Evolutionary conservation across 2,113 vertebrate species (phyloP), one percentile per base, ranked within the genome.

Genomic region (Brachyhypopomus gauderio): DNA sequence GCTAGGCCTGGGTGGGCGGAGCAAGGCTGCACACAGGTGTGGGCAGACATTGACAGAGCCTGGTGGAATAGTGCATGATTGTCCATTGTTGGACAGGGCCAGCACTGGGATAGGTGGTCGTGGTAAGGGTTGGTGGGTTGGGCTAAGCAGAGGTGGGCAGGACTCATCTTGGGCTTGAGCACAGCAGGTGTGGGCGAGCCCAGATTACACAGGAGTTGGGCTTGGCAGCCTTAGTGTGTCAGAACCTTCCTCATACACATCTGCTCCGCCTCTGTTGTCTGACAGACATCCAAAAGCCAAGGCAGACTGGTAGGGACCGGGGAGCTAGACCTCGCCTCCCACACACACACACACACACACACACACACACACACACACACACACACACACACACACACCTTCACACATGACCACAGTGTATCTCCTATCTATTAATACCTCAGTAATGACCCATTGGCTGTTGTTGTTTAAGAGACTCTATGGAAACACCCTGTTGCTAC

Each of bases 201-300:
- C 30, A 3, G 30, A 30, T 30, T 30, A 30, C 30, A 3, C 30
- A 30, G 3, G 30, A 66, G 41, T 55, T 30, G 27, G n/a, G 45
- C 19, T 71, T 2, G 63, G 55, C 27, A 87, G 83, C 89, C 81
- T 70, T 52, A 87, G 85, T 72, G 84, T 89, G 89, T 92, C 89
- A 90, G 89, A 89, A 85, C 84, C 90, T 90, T 88, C 78, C 87
- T 84, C 85, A 82, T 80, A 69, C 84, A 88, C 86, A 88, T 85
- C 88, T 84, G 66, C 81, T 36, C 74, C 56, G 77, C 72, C 45
- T 80, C 45, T 74, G n/a, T 66, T 36, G 78, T 86, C 87, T 73
- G 84, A 87, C 38, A 41, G 38, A 41, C 3, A 41, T 7, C 3
- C 41, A 45, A 45, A 45, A 45, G 41, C 41, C 41, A 45, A 11